phyloP scores from a whole-genome alignment of 2,888 invertebrate species.

The Clostera curtula region DNA sequence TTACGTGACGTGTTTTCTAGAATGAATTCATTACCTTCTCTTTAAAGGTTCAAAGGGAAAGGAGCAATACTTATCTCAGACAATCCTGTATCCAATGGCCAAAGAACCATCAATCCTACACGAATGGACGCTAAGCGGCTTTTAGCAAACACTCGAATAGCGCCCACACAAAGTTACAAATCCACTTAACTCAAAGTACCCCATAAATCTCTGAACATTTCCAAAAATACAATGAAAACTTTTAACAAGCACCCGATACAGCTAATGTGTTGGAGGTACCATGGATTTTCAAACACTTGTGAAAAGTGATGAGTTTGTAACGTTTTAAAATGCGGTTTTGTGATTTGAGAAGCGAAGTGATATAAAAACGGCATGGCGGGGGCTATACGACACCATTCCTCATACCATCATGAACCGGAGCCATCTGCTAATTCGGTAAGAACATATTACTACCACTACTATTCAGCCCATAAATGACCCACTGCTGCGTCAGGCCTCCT shows the following conservation, averaged over 20 bases:
- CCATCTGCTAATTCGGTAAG: constrained; percentile 55
- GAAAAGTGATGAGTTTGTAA: constrained; percentile 7
- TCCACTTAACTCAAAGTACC: not conserved
- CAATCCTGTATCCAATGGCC: constrained; percentile 9
- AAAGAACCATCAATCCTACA: constrained; percentile 11
- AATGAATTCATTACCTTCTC: too few relatives aligned
- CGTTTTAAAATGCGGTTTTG: constrained; percentile 13
- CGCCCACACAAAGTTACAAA: too few relatives aligned
- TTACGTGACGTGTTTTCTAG: too few relatives aligned
- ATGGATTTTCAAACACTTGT: constrained; percentile 11
- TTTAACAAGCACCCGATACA: not conserved
- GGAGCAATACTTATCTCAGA: constrained; percentile 10
- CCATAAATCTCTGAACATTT: not conserved
- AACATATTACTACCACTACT: too few relatives aligned
- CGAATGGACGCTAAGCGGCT: constrained; percentile 14
- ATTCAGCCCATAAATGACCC: too few relatives aligned
- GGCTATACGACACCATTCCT: constrained; percentile 56
- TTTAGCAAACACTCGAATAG: constrained; percentile 2
- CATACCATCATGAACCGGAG: constrained; percentile 57
- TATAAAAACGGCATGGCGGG: constrained; percentile 53
- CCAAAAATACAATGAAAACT: constrained; percentile 1
- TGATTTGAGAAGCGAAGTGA: constrained; percentile 26
- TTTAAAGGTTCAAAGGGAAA: too few relatives aligned
- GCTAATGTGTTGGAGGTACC: constrained; percentile 3
- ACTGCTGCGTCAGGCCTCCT: too few relatives aligned